Evolutionary conservation across 2,888 invertebrate species (phyloP).

Genomic region (Aleiodes leptofemur): DNA sequence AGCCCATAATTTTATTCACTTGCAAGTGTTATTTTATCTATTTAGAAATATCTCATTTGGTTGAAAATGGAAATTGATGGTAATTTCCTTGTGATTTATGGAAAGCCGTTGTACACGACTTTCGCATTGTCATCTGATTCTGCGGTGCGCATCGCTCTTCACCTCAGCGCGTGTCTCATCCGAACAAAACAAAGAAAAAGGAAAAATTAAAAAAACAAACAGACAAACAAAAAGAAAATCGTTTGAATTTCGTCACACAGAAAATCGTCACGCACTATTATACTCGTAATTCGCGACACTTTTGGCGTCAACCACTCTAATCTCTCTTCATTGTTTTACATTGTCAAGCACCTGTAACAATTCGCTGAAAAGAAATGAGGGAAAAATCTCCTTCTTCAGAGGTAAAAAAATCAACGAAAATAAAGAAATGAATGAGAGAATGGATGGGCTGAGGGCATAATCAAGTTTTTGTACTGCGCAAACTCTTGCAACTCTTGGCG

Average conservation of each 20-base stretch:
- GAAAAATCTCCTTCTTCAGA: conserved; percentile 1
- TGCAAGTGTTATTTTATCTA: conserved; percentile 21
- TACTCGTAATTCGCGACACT: conserved; percentile 45
- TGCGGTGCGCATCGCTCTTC: conserved; percentile 49
- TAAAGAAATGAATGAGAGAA: not conserved
- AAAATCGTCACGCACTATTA: conserved; percentile 49
- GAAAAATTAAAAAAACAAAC: too few relatives aligned
- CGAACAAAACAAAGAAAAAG: too few relatives aligned
- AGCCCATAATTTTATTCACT: conserved; percentile 18
- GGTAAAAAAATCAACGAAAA: conserved; percentile 35
- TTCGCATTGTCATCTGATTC: conserved; percentile 37
- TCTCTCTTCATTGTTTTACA: conserved; percentile 18
- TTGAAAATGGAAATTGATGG: conserved; percentile 33
- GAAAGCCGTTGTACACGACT: conserved; percentile 43
- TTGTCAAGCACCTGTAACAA: conserved; percentile 44
- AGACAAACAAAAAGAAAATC: conserved; percentile 34
- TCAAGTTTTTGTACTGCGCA: conserved; percentile 52
- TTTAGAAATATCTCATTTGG: conserved; percentile 34
- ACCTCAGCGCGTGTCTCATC: conserved; percentile 23
- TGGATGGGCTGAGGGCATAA: conserved; percentile 46
- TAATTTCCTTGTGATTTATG: conserved; percentile 43
- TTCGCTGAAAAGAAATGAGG: not conserved
- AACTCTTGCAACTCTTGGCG: conserved; percentile 47
- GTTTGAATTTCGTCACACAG: conserved; percentile 54
- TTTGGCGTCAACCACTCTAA: conserved; percentile 6